phyloP scores from a whole-genome alignment of 1,140 invertebrate genomes.

The Conus betulinus region DNA sequence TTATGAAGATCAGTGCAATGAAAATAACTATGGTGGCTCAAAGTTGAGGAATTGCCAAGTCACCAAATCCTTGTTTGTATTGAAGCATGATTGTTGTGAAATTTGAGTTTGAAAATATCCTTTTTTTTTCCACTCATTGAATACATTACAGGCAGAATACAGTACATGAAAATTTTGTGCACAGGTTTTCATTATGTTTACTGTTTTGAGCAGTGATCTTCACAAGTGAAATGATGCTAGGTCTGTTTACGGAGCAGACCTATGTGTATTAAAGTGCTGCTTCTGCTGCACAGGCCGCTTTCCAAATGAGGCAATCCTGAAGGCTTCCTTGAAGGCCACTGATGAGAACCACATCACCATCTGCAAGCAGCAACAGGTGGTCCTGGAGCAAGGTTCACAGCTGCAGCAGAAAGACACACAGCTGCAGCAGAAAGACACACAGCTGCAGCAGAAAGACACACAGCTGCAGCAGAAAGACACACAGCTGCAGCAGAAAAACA shows the following conservation, averaged over 20 bases:
- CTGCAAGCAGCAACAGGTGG: conserved; percentile 14
- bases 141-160: too few species aligned
- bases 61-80: too few species aligned
- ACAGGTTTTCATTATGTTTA: background rate
- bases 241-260: background rate
- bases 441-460: too few species aligned
- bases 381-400: background rate
- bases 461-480: background rate
- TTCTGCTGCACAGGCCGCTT: background rate
- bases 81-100: background rate
- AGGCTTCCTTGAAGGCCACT: conserved; percentile 19
- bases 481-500: background rate
- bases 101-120: background rate
- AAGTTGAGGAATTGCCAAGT: too few species aligned
- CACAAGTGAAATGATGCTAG: background rate
- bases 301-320: conserved; percentile 12
- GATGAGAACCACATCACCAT: conserved; percentile 26
- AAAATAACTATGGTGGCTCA: too few species aligned
- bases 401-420: too few species aligned
- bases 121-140: background rate
- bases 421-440: too few species aligned
- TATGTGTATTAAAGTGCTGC: background rate
- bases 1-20: too few species aligned
- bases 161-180: too few species aligned
- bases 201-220: background rate